A percentile compares a stretch with the other conserved stretches of the same genome.
phyloP scores from a whole-genome alignment of 2,797 vertebrate species.

The Betta splendens region DNA sequence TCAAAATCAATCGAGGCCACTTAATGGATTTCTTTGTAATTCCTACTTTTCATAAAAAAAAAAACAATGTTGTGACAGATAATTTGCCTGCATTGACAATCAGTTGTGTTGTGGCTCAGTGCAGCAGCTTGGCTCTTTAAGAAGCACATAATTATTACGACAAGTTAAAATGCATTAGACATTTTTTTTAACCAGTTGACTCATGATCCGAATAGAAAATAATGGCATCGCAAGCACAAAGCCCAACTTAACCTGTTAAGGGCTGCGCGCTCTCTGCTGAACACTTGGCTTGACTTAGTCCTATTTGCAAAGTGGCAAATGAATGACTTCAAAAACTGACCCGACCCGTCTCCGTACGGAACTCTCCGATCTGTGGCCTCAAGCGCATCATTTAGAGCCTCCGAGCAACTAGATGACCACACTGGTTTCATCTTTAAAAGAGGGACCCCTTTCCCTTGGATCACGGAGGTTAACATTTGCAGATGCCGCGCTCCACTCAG shows the following conservation, averaged over 20 bases:
- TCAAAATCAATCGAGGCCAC: constrained; percentile 53
- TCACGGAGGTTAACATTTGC: constrained; percentile 56
- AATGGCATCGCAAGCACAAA: not conserved
- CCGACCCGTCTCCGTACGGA: no score
- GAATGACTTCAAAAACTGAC: constrained; percentile 31
- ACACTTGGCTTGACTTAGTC: constrained; percentile 18
- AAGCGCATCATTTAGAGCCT: constrained; percentile 27
- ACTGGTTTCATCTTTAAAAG: constrained; percentile 35
- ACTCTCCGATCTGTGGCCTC: constrained; percentile 12
- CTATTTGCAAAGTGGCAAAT: constrained; percentile 38
- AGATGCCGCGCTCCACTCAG: constrained; percentile 40
- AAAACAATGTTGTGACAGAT: constrained; percentile 9
- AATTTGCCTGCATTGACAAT: constrained; percentile 1
- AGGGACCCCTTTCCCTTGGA: constrained; percentile 32
- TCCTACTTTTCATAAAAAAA: not conserved
- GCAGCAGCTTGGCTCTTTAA: not conserved
- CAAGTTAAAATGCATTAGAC: not conserved
- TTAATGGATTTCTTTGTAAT: constrained; percentile 10
- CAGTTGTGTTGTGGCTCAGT: not conserved
- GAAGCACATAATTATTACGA: not conserved
- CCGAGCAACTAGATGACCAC: constrained; percentile 24
- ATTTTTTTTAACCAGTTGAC: not conserved
- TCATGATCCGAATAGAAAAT: not conserved
- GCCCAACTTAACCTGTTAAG: not conserved
- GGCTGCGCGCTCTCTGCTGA: not conserved